Conservation (phyloP, 1,140 invertebrate genomes). For the Oreohelix idahoensis region DNA sequence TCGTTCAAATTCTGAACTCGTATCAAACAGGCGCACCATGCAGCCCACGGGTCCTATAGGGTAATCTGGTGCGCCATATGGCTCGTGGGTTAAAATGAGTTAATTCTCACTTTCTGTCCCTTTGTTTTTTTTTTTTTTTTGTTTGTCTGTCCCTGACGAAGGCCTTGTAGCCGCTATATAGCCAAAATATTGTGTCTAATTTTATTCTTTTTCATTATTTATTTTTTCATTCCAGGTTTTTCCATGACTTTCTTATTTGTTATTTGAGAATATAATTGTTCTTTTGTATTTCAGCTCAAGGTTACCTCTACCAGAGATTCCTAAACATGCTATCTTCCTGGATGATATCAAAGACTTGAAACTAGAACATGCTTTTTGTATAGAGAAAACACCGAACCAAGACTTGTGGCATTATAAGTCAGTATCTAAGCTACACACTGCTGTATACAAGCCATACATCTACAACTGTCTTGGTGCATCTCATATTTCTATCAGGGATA, state of each 20-base stretch:
- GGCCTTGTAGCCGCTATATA: too few species aligned
- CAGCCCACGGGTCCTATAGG: too few species aligned
- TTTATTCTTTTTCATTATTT: too few species aligned
- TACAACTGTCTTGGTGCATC: constrained; percentile 50
- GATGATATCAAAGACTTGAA: constrained; percentile 62
- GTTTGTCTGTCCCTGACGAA: too few species aligned
- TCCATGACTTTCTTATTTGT: not conserved
- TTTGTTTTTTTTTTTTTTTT: too few species aligned
- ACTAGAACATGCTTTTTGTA: constrained; percentile 67
- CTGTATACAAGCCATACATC: constrained; percentile 54
- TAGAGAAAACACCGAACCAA: constrained; percentile 66
- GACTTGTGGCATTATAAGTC: constrained; percentile 68
- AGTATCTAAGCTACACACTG: constrained; percentile 68
- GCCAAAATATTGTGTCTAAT: too few species aligned
- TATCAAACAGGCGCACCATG: too few species aligned
- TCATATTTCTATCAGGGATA: constrained; percentile 27
- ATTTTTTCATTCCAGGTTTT: not conserved
- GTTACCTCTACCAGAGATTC: constrained; percentile 8
- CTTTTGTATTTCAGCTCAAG: not conserved
- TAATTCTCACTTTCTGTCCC: too few species aligned
- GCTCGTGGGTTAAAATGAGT: too few species aligned
- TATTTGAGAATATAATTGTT: not conserved
- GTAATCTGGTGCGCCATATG: too few species aligned
- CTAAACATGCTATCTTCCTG: constrained; percentile 55
- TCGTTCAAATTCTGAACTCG: too few species aligned